Conservation (phyloP, 2,888 invertebrate genomes). For the Cerceris rybyensis region DNA sequence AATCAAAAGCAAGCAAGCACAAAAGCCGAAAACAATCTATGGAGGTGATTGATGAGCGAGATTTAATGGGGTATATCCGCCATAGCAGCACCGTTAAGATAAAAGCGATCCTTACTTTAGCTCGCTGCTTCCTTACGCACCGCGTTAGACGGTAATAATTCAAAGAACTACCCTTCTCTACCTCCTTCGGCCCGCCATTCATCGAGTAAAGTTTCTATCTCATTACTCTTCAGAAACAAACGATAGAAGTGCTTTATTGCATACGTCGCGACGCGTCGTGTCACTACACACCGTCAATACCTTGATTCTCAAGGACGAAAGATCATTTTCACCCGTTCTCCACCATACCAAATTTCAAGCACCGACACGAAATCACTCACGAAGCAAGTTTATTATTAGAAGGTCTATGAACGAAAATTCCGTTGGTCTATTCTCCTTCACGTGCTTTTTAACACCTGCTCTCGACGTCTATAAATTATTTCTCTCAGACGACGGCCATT, state of each 20-base stretch:
- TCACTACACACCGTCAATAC: not conserved
- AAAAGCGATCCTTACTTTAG: slow-evolving; percentile 50
- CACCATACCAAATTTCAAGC: too few species aligned
- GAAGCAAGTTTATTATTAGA: slow-evolving; percentile 20
- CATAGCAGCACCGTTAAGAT: slow-evolving; percentile 53
- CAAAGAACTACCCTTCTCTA: slow-evolving; percentile 39
- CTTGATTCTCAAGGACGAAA: not conserved
- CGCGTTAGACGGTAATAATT: slow-evolving; percentile 54
- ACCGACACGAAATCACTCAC: not conserved
- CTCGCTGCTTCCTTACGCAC: slow-evolving; percentile 55
- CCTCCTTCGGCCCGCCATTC: slow-evolving; percentile 21
- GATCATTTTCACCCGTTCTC: not conserved
- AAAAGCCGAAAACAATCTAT: slow-evolving; percentile 60
- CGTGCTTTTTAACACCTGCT: slow-evolving; percentile 46
- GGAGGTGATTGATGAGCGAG: slow-evolving; percentile 61
- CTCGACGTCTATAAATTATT: slow-evolving; percentile 53
- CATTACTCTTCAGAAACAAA: slow-evolving; percentile 37
- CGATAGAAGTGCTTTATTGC: slow-evolving; percentile 8
- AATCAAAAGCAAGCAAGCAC: slow-evolving; percentile 14
- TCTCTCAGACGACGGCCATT: slow-evolving; percentile 40
- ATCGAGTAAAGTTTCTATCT: slow-evolving; percentile 41
- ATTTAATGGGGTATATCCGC: slow-evolving; percentile 59
- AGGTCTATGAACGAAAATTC: slow-evolving; percentile 25
- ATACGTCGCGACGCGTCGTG: slow-evolving; percentile 11
- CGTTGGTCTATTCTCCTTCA: slow-evolving; percentile 27